Evolutionary conservation across 2,113 vertebrate species (phyloP), one percentile per base, ranked within the genome.

Genomic region (Pseudopodoces humilis): DNA sequence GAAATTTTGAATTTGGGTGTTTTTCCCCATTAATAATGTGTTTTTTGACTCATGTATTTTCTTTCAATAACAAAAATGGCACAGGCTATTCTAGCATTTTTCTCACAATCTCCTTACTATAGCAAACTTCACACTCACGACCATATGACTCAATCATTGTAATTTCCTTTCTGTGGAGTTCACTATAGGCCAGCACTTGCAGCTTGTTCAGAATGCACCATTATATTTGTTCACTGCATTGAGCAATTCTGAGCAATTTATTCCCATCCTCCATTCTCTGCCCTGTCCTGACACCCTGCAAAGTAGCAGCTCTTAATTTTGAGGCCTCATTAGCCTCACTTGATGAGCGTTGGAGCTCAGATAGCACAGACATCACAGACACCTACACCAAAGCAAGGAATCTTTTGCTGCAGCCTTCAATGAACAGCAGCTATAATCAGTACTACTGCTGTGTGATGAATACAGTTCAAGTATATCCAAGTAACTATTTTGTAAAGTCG

Each of bases 91-190:
- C 64, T 30, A 76, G 50, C 44, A 71, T 84, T 84, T 91, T 91
- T 92, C 65, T 94, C 80, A 92, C 0, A 1, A 67, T 78, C 72
- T 67, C 44, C 80, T 84, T 68, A 44, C 80, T 75, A 37, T 1
- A 79, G 80, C 44, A 91, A 88, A 86, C 83, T 81, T 92, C 86
- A 71, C 75, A 33, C 30, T 60, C 69, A n/a, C 64, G 76, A 94
- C 69, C 2, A 2, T 63, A 77, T 19, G 83, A 88, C 41, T 92
- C 63, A 77, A 88, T 92, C 72, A 88, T 4, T 81, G 35, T 41
- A 63, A 94, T 81, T 94, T 95, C 83, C 80, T 44, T 78, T 92
- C 92, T 81, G 46, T 39, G 22, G 43, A 93, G 83, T 64, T 95
- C 83, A 94, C 52, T 78, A 60, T 0, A 91, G 77, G 83, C 52